phyloP scores from a whole-genome alignment of 2,888 invertebrate species.

The Cheilosia impressa region DNA sequence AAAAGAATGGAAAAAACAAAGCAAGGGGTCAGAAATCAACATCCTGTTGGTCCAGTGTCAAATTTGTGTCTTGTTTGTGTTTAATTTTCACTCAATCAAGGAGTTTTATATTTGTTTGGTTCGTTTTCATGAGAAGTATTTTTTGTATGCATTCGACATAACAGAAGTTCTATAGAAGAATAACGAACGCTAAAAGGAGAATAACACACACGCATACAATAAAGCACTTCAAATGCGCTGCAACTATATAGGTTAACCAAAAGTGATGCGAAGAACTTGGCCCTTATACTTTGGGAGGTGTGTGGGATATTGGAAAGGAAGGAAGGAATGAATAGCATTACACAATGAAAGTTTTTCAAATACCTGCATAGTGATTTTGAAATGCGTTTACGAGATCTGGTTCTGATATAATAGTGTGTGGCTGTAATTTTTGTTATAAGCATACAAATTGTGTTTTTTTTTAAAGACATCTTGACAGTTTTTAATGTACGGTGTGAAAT shows the following conservation, averaged over 20 bases:
- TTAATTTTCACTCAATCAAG: slow-evolving; percentile 44
- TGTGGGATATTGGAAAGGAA: neutral
- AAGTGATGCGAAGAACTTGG: slow-evolving; percentile 35
- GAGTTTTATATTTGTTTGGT: slow-evolving; percentile 25
- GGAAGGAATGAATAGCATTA: neutral
- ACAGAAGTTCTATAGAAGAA: slow-evolving; percentile 45
- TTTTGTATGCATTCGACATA: slow-evolving; percentile 26
- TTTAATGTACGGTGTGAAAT: no score
- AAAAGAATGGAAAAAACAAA: slow-evolving; percentile 76
- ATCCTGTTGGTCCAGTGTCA: slow-evolving; percentile 74
- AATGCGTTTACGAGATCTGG: no score
- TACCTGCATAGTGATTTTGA: no score
- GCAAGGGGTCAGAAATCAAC: slow-evolving; percentile 77
- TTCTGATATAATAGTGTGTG: no score
- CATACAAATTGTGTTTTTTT: no score
- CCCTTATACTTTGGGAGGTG: neutral
- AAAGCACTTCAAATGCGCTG: slow-evolving; percentile 49
- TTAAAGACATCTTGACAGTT: no score
- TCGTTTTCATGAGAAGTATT: slow-evolving; percentile 14
- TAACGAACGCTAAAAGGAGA: slow-evolving; percentile 28
- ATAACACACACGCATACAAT: slow-evolving; percentile 47
- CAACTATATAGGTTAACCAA: slow-evolving; percentile 20
- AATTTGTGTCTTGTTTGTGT: slow-evolving; percentile 65
- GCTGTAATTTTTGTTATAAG: no score
- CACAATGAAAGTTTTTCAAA: neutral